Percentiles rank a stretch among this genome's conserved stretches.
phyloP scores from a whole-genome alignment of 2,113 vertebrate genomes.

The Gymnorhina tibicen region DNA sequence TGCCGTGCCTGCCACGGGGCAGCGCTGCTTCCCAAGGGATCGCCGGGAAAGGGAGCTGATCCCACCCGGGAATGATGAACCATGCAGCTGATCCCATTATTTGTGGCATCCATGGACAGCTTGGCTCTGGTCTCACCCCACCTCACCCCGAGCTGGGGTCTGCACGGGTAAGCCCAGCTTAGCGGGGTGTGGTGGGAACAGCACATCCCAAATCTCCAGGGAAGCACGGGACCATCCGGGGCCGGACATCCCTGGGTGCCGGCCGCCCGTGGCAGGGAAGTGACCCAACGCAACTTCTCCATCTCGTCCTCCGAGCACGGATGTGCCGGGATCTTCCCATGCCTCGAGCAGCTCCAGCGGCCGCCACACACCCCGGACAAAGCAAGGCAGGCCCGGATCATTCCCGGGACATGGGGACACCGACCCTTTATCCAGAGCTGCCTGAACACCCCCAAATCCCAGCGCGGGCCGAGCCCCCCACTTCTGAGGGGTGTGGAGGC shows the following conservation, averaged over 20 bases:
- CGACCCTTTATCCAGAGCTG: not conserved
- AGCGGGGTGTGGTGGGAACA: not conserved
- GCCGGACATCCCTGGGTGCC: not conserved
- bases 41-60: not conserved
- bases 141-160: not conserved
- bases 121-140: not conserved
- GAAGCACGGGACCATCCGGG: not conserved
- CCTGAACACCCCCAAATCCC: not conserved
- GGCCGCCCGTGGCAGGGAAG: not conserved
- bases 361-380: rapidly evolving
- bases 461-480: rapidly evolving
- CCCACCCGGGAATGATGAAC: not conserved
- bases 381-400: not conserved
- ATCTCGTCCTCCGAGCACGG: not conserved
- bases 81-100: rapidly evolving
- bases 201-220: not conserved
- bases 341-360: not conserved
- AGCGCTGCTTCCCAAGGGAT: not conserved
- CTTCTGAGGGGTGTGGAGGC: not conserved
- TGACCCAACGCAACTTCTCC: rapidly evolving
- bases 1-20: rapidly evolving
- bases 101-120: rapidly evolving
- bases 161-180: not conserved
- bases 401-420: not conserved
- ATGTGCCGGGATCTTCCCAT: not conserved